A percentile compares a stretch with the other conserved stretches of the same genome.
phyloP scores from a whole-genome alignment of 2,113 vertebrate species.

The Vulpes vulpes region DNA sequence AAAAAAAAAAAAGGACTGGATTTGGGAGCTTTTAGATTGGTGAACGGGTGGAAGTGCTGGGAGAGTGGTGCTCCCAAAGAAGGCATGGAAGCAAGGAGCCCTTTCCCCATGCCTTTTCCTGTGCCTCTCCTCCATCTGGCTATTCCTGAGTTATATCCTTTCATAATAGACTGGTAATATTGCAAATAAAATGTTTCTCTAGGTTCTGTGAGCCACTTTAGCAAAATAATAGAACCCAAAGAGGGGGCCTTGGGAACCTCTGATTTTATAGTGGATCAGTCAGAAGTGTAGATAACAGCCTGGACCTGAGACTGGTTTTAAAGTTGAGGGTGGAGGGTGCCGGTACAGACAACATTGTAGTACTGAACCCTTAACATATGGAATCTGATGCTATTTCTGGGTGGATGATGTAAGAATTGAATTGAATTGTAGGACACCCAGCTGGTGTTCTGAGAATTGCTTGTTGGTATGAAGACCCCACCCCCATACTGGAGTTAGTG shows the following conservation, averaged over 20 bases:
- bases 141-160: background rate
- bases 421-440: background rate
- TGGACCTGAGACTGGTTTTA: background rate
- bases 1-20: background rate
- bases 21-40: background rate
- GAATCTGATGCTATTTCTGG: background rate
- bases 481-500: background rate
- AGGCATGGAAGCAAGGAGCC: background rate
- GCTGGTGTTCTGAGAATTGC: background rate
- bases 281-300: background rate
- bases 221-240: background rate
- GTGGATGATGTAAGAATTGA: background rate
- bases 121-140: background rate
- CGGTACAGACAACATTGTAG: too few relatives aligned
- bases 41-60: background rate
- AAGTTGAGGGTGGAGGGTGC: background rate
- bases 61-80: background rate
- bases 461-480: background rate
- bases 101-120: background rate
- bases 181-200: background rate
- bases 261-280: background rate
- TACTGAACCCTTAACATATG: background rate
- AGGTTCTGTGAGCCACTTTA: background rate
- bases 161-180: background rate
- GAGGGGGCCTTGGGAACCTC: background rate